phyloP scores from a whole-genome alignment of 2,888 invertebrate species.

The Chrysolina americana region DNA sequence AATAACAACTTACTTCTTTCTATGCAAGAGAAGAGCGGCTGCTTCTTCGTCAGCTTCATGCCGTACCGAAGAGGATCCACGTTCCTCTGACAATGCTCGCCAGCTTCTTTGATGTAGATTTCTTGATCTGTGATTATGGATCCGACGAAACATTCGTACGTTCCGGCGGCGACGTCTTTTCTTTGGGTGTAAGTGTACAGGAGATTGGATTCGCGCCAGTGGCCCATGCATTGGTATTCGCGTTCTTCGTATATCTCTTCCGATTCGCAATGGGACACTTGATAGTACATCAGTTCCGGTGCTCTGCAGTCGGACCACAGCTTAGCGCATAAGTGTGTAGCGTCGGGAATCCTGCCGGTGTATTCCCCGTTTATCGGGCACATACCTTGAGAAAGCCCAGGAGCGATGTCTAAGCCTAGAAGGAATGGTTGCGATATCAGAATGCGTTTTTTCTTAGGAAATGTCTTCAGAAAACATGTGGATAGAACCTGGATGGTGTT shows the following conservation, averaged over 20 bases:
- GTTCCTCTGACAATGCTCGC: slow-evolving; percentile 76
- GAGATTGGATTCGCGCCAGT: slow-evolving; percentile 76
- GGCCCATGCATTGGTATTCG: slow-evolving; percentile 77
- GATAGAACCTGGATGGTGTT: too few relatives aligned
- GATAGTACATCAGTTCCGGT: slow-evolving; percentile 78
- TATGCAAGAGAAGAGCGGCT: slow-evolving; percentile 62
- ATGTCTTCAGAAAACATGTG: too few relatives aligned
- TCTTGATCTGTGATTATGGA: slow-evolving; percentile 73
- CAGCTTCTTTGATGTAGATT: slow-evolving; percentile 79
- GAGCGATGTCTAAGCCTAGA: slow-evolving; percentile 53
- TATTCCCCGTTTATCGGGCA: slow-evolving; percentile 79
- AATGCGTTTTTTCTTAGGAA: too few relatives aligned
- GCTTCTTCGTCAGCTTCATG: slow-evolving; percentile 74
- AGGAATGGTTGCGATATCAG: too few relatives aligned
- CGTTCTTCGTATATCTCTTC: slow-evolving; percentile 77
- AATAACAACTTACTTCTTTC: slow-evolving; percentile 48
- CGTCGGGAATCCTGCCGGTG: slow-evolving; percentile 76
- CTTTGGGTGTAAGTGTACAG: slow-evolving; percentile 78
- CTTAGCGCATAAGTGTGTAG: slow-evolving; percentile 75
- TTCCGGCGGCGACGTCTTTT: slow-evolving; percentile 72
- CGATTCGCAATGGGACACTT: slow-evolving; percentile 75
- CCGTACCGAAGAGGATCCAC: slow-evolving; percentile 74
- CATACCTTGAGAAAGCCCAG: slow-evolving; percentile 57
- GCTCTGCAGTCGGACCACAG: slow-evolving; percentile 77
- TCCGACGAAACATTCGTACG: slow-evolving; percentile 79